Evolutionary conservation across 2,888 invertebrate genomes (phyloP), one percentile per base, ranked within the genome.

Genomic region (Drosophila neotestacea): DNA sequence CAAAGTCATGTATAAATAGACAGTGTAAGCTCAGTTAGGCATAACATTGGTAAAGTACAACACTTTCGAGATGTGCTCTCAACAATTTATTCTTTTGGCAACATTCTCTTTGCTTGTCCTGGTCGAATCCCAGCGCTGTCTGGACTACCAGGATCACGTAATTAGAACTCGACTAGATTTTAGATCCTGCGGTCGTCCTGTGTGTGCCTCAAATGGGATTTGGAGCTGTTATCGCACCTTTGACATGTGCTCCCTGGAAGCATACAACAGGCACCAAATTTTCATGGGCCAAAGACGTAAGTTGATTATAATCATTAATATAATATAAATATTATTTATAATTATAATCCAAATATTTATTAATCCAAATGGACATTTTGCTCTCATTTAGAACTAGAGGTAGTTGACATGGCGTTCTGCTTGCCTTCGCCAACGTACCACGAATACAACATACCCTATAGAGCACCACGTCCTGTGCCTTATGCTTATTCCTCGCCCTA

Each of bases 141-240:
- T 11, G 39, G 73, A 69, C 11, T 46, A 32, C 4, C 39, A 48
- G 41, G 13, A 56, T 10, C 39, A 16, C 2, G 47, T 3, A 11
- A 16, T 32, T 13, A 1, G n/a, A n/a, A 1, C n/a, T 0, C 16
- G 5, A 39, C 9, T 44, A 1, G 46, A 50, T n/a, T 62, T 65
- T 6, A 10, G 27, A 0, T 4, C 27, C 46, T 76, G 76, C 27
- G 62, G 69, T 3, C 46, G 47, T 0, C 32, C 76, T n/a, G 61
- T 77, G 4, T 76, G 76, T 6, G 73, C 62, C 13, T 56, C 47
- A 27, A 65, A 76, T 22, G 78, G 76, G 6, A 48, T 55, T 27
- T 76, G 76, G 6, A 48, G 55, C 16, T 76, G 78, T 30, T 73
- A 73, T 42, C 68, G 73, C 6, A n/a, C 16, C 13, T 73, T 77